These are phyloP conservation scores for Argyrosomus regius DNA, from an alignment of 2,797 vertebrate genomes.

Conservation along the genomic window DNA sequence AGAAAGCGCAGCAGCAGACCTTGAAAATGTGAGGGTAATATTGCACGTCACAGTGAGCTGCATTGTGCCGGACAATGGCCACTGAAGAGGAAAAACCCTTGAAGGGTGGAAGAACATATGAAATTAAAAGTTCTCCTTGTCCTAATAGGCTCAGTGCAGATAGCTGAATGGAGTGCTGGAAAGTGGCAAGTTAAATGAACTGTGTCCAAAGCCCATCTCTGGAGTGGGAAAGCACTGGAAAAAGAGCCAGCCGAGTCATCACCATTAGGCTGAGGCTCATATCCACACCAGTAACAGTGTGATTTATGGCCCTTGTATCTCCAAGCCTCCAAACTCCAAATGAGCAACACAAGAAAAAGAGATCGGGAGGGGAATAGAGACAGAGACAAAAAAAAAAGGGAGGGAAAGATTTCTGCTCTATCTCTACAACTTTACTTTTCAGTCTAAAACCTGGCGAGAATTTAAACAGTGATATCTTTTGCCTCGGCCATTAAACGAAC, in stretches of 20 bases:
- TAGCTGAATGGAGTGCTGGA: slow-evolving; percentile 69
- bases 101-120: slow-evolving; percentile 80
- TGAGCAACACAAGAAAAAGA: slow-evolving; percentile 75
- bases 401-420: slow-evolving; percentile 45
- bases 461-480: slow-evolving; percentile 54
- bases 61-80: slow-evolving; percentile 66
- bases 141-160: slow-evolving; percentile 81
- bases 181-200: slow-evolving; percentile 86
- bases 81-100: slow-evolving; percentile 71
- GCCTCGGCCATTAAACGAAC: slow-evolving; percentile 49
- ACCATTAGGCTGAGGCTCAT: slow-evolving; percentile 82
- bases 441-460: slow-evolving; percentile 44
- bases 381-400: slow-evolving; percentile 3
- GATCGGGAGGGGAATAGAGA: slow-evolving; percentile 52
- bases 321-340: slow-evolving; percentile 77
- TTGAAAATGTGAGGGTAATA: slow-evolving; percentile 55
- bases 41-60: slow-evolving; percentile 46
- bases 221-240: slow-evolving; percentile 78
- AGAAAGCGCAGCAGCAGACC: slow-evolving; percentile 43
- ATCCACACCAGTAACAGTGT: slow-evolving; percentile 79
- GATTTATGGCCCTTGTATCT: slow-evolving; percentile 82
- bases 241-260: slow-evolving; percentile 82
- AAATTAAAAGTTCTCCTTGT: slow-evolving; percentile 85
- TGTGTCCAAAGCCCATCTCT: slow-evolving; percentile 85
- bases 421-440: slow-evolving; percentile 73